A percentile compares a stretch with the other conserved stretches of the same genome.
Conservation (phyloP, 2,797 vertebrate genomes). For the Falco cherrug region DNA sequence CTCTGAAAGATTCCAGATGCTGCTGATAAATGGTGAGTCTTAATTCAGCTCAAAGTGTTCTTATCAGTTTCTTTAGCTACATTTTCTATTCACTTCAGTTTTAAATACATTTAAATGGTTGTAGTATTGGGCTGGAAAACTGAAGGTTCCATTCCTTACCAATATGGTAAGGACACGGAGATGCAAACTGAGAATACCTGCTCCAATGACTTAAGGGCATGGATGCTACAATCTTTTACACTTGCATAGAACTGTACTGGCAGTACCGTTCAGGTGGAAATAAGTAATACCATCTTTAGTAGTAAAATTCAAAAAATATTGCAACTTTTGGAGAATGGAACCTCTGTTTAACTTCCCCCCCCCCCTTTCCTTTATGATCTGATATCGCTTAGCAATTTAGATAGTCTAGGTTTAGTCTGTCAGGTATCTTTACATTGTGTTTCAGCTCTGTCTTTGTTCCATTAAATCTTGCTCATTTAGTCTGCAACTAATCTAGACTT, state of each 20-base stretch:
- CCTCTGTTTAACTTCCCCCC: no score
- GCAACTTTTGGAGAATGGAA: neutral
- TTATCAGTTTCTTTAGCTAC: neutral
- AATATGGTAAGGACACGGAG: neutral
- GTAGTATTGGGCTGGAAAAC: neutral
- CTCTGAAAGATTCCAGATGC: neutral
- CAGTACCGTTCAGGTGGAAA: neutral
- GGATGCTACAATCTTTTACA: neutral
- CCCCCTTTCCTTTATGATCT: no score
- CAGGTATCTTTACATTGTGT: neutral
- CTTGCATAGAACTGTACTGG: neutral
- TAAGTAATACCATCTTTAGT: neutral
- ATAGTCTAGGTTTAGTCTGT: neutral
- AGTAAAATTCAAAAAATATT: neutral
- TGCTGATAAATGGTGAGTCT: neutral
- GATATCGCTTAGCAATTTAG: neutral
- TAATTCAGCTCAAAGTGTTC: neutral
- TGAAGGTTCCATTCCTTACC: neutral
- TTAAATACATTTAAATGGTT: neutral
- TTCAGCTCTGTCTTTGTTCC: neutral
- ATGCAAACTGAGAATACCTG: neutral
- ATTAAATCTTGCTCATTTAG: neutral
- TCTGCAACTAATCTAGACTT: neutral
- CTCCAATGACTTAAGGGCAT: neutral
- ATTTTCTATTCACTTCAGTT: neutral